phyloP scores from a whole-genome alignment of 2,113 vertebrate species.

The Ptychochromis oligacanthus region DNA sequence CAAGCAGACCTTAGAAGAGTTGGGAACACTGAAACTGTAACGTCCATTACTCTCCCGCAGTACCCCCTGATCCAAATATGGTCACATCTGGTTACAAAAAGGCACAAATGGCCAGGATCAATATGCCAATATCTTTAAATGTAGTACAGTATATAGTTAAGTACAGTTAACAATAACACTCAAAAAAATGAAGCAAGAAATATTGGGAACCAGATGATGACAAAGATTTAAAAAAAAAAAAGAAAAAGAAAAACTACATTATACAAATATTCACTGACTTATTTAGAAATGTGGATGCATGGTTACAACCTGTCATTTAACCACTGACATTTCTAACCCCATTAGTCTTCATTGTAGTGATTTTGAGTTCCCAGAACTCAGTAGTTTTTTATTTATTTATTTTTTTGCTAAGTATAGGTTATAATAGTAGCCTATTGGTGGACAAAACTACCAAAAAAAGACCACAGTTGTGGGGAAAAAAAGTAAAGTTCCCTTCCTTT shows the following conservation, averaged over 20 bases:
- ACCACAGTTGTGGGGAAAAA: background rate
- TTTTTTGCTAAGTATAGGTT: background rate
- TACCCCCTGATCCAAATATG: background rate
- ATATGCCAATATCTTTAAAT: background rate
- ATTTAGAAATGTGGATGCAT: background rate
- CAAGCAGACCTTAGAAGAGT: background rate
- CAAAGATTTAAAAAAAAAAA: background rate
- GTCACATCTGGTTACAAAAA: background rate
- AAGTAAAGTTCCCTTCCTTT: background rate
- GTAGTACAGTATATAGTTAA: too few species aligned
- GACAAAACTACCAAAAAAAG: background rate
- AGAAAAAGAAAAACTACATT: too few species aligned
- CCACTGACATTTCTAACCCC: background rate
- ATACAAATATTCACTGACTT: background rate
- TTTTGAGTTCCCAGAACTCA: background rate
- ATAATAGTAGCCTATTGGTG: background rate
- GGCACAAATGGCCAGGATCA: background rate
- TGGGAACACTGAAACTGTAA: background rate
- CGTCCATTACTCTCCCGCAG: background rate
- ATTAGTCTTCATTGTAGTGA: background rate
- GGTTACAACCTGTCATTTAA: background rate
- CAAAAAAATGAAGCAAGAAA: background rate
- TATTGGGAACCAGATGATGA: background rate
- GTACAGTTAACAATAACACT: background rate
- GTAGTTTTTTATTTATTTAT: background rate